Conservation (phyloP, 1,140 invertebrate genomes). For the Dolichoris vasculosae region DNA sequence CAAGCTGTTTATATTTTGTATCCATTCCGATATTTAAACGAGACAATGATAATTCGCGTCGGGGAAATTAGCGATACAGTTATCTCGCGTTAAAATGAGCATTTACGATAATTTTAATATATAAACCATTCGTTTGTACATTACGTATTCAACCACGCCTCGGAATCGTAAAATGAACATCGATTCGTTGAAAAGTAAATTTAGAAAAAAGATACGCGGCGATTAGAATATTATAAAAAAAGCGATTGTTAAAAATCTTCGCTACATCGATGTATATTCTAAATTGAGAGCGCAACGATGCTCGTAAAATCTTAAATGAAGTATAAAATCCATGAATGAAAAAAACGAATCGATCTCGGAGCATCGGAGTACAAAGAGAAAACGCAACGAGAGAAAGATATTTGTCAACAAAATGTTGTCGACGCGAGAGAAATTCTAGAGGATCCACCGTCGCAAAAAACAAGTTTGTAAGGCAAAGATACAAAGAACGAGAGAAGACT, state of each 20-base stretch:
- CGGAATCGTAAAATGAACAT: no score
- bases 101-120: no score
- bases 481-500: not conserved
- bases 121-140: no score
- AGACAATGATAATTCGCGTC: not conserved
- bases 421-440: not conserved
- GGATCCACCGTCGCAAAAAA: not conserved
- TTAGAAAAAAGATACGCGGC: not conserved
- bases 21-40: not conserved
- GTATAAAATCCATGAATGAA: conserved; percentile 21
- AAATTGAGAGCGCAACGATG: no score
- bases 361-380: not conserved
- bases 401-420: conserved; percentile 34
- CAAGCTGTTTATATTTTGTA: not conserved
- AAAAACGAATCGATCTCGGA: not conserved
- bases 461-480: not conserved
- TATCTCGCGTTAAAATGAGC: no score
- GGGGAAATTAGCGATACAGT: no score
- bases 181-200: no score
- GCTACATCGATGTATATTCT: no score
- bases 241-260: no score
- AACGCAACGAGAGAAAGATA: not conserved
- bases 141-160: no score
- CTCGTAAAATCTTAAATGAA: not conserved
- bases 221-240: not conserved